phyloP scores from a whole-genome alignment of 2,113 vertebrate genomes.

The Sander lucioperca region DNA sequence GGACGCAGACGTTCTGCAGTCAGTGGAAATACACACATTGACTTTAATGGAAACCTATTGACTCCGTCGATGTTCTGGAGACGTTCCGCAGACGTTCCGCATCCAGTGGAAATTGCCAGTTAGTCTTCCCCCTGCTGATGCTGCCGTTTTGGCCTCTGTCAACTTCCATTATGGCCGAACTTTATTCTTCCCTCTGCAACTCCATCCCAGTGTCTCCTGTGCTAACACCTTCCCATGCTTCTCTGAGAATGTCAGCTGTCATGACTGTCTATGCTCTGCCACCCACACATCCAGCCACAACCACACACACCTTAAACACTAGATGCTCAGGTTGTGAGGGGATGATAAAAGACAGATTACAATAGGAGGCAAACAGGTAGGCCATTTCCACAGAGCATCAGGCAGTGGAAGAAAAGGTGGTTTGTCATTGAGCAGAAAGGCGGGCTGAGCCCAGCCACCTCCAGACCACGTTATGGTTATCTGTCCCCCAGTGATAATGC shows the following conservation, averaged over 20 bases:
- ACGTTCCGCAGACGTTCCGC: too few species aligned
- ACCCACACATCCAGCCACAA: neutral
- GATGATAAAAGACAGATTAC: constrained; percentile 19
- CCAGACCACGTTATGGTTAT: constrained; percentile 9
- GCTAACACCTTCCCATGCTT: neutral
- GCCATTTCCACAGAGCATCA: constrained; percentile 11
- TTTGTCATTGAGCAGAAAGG: neutral
- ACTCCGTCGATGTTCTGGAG: too few species aligned
- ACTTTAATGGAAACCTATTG: too few species aligned
- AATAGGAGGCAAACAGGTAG: constrained; percentile 18
- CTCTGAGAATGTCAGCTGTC: constrained; percentile 30
- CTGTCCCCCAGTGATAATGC: constrained; percentile 25
- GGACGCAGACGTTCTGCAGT: too few species aligned
- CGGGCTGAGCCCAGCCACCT: neutral
- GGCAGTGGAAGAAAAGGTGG: neutral
- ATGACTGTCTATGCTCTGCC: neutral
- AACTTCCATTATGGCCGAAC: neutral
- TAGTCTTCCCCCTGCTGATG: neutral
- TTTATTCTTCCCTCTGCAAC: neutral
- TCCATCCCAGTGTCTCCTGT: constrained; percentile 1
- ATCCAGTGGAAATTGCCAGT: too few species aligned
- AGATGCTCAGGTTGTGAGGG: constrained; percentile 11
- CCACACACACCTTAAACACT: neutral
- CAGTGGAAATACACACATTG: too few species aligned
- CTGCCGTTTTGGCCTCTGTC: neutral